Conservation (phyloP, 2,888 invertebrate genomes). For the Drosophila austrosaltans region DNA sequence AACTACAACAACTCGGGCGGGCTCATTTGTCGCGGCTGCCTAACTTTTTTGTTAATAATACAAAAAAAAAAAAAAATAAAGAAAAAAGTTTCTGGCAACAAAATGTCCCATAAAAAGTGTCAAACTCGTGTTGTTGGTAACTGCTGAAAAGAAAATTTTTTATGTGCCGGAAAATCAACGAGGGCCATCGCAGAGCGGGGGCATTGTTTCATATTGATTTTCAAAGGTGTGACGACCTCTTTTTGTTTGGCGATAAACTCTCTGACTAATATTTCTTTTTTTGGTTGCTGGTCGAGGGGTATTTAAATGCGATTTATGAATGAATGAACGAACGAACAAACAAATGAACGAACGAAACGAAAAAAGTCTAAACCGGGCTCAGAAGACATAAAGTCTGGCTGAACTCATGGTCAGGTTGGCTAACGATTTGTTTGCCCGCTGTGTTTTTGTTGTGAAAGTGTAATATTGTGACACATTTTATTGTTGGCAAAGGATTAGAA, state of each 20-base stretch:
- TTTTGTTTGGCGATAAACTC: slow-evolving; percentile 58
- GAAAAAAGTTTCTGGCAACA: slow-evolving; percentile 51
- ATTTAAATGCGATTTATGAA: slow-evolving; percentile 67
- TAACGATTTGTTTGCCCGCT: slow-evolving; percentile 65
- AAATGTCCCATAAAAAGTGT: slow-evolving; percentile 65
- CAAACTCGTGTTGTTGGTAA: slow-evolving; percentile 54
- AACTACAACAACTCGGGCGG: slow-evolving; percentile 60
- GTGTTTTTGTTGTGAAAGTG: slow-evolving; percentile 73
- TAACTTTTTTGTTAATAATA: slow-evolving; percentile 49
- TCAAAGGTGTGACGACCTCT: slow-evolving; percentile 72
- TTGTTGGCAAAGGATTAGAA: slow-evolving; percentile 74
- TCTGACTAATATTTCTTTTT: slow-evolving; percentile 12
- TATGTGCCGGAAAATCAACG: slow-evolving; percentile 52
- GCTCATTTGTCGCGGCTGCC: slow-evolving; percentile 70
- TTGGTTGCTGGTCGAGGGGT: background rate
- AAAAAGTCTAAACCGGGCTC: slow-evolving; percentile 4
- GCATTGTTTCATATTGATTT: slow-evolving; percentile 72
- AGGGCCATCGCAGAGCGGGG: slow-evolving; percentile 28
- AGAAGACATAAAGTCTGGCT: slow-evolving; percentile 71
- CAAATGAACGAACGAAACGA: slow-evolving; percentile 56
- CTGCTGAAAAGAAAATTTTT: slow-evolving; percentile 64
- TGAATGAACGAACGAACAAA: slow-evolving; percentile 42
- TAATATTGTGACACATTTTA: slow-evolving; percentile 82
- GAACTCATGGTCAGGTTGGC: slow-evolving; percentile 43
- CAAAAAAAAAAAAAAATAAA: slow-evolving; percentile 1